These are phyloP conservation scores for Micronisus gabar DNA, from an alignment of 2,113 vertebrate species.

Conservation along the genomic window DNA sequence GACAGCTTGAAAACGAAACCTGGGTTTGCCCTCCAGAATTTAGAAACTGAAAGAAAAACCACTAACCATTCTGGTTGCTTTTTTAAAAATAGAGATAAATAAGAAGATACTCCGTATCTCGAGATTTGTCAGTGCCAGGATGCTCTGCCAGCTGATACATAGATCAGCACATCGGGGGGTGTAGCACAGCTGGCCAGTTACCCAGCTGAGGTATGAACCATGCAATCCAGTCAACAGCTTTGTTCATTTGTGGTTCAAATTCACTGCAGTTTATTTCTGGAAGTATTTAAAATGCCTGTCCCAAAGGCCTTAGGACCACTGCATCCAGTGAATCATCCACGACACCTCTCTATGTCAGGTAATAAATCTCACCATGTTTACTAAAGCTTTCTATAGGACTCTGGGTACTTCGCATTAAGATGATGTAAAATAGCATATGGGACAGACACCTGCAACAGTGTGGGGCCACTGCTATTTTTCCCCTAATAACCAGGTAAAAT, in stretches of 20 bases:
- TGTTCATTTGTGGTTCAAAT: background rate
- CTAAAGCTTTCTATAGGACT: background rate
- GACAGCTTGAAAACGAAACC: background rate
- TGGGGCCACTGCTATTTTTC: background rate
- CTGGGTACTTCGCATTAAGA: background rate
- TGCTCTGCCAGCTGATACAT: background rate
- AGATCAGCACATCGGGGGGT: background rate
- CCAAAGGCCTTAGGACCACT: background rate
- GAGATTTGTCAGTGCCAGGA: background rate
- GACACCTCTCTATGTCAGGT: background rate
- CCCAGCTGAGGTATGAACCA: background rate
- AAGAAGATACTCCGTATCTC: background rate
- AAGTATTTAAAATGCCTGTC: background rate
- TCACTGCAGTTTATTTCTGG: background rate
- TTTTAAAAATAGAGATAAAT: background rate
- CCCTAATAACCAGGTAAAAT: background rate
- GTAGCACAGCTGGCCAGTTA: background rate
- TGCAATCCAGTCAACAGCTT: background rate
- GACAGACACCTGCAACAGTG: background rate
- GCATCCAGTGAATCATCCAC: background rate
- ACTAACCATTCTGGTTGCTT: background rate
- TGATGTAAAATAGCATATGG: background rate
- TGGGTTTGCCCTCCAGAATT: background rate
- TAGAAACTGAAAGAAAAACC: background rate
- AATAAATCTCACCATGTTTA: background rate